These are phyloP conservation scores for Malthinus flaveolus DNA, from an alignment of 2,888 invertebrate genomes.

Conservation along the genomic window DNA sequence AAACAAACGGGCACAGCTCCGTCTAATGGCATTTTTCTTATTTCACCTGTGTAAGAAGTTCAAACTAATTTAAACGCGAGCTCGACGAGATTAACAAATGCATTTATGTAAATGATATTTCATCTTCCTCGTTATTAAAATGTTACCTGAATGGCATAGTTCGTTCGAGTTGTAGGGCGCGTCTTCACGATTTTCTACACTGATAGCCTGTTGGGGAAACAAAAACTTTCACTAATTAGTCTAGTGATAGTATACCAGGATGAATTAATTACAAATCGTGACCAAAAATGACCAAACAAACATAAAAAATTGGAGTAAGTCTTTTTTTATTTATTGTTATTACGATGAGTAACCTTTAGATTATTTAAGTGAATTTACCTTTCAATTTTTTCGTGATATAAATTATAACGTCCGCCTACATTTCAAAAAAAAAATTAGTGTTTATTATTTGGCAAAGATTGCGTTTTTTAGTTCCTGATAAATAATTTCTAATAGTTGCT, in stretches of 20 bases:
- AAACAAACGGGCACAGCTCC: no score
- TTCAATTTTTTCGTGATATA: background rate
- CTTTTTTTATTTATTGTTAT: background rate
- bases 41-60: no score
- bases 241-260: slow-evolving; percentile 2
- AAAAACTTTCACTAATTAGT: slow-evolving; percentile 6
- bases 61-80: no score
- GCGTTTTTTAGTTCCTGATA: no score
- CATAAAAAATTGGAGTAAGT: background rate
- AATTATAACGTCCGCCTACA: background rate
- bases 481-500: no score
- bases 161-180: background rate
- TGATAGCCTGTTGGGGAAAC: background rate
- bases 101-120: no score
- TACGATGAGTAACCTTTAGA: slow-evolving; percentile 2
- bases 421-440: background rate
- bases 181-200: background rate
- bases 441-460: no score
- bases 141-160: no score
- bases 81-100: no score
- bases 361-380: background rate
- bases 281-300: background rate
- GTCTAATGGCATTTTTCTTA: no score
- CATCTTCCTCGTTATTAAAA: no score
- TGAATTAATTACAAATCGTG: slow-evolving; percentile 7